A percentile compares a stretch with the other conserved stretches of the same genome.
phyloP scores from a whole-genome alignment of 23 tunicate genomes.

The Clavelina lepadiformis region DNA sequence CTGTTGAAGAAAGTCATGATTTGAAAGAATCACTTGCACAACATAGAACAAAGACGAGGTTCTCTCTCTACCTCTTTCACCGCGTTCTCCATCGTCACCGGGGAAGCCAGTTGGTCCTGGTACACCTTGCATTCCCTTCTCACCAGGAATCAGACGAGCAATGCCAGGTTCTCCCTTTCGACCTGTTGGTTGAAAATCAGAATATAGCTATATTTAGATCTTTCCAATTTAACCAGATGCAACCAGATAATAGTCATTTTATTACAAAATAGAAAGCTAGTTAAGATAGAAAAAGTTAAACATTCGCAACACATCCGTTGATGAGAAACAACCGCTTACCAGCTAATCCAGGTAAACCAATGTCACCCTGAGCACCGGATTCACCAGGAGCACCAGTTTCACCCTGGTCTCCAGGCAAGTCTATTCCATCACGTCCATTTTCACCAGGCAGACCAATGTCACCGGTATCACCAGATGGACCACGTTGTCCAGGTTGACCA shows the following conservation, averaged over 20 bases:
- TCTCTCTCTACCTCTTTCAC: constrained; percentile 58
- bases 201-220: no score
- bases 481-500: constrained; percentile 65
- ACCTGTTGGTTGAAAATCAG: no score
- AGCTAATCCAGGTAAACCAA: constrained; percentile 78
- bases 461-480: constrained; percentile 62
- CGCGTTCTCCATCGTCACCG: constrained; percentile 57
- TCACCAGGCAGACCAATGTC: constrained; percentile 69
- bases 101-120: constrained; percentile 67
- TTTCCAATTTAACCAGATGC: no score
- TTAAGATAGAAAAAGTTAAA: no score
- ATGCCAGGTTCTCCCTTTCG: constrained; percentile 73
- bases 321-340: constrained; percentile 22
- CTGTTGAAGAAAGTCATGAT: constrained; percentile 7
- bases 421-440: constrained; percentile 62
- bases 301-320: no score
- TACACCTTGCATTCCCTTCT: constrained; percentile 63
- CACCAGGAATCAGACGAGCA: constrained; percentile 52
- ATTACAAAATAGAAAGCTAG: no score
- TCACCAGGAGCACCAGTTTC: constrained; percentile 59
- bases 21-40: not conserved
- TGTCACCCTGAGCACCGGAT: constrained; percentile 39
- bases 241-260: no score
- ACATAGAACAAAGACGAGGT: not conserved
- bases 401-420: constrained; percentile 75